These are phyloP conservation scores for Actias luna DNA, from an alignment of 2,888 invertebrate species.

Conservation along the genomic window DNA sequence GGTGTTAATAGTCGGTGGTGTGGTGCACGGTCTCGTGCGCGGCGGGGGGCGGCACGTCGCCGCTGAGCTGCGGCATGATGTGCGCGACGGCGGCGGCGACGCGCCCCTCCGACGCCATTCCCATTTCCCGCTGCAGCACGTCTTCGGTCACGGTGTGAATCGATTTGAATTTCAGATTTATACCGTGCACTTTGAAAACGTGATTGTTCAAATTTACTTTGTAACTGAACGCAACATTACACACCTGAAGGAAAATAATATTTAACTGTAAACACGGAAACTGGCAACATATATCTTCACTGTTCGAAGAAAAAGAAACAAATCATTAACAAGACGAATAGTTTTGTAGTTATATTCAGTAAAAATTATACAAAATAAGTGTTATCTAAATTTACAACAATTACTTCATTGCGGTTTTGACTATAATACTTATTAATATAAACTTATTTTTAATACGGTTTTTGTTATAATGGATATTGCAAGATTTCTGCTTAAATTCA, in stretches of 20 bases:
- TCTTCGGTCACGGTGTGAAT: conserved; percentile 76
- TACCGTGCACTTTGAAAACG: conserved; percentile 72
- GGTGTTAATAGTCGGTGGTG: conserved; percentile 25
- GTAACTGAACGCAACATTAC: conserved; percentile 77
- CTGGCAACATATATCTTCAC: too few species aligned
- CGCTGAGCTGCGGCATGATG: conserved; percentile 58
- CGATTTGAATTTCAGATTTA: conserved; percentile 77
- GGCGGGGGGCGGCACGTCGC: conserved; percentile 57
- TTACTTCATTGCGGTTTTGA: too few species aligned
- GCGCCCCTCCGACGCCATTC: conserved; percentile 56
- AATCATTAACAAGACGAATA: too few species aligned
- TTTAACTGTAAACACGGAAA: neutral
- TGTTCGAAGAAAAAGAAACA: too few species aligned
- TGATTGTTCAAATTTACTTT: conserved; percentile 79
- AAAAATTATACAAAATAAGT: too few species aligned
- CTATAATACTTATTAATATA: too few species aligned
- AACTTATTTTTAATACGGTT: too few species aligned
- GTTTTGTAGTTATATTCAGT: too few species aligned
- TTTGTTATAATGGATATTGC: too few species aligned
- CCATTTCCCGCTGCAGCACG: conserved; percentile 63
- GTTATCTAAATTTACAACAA: too few species aligned
- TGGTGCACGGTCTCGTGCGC: conserved; percentile 62
- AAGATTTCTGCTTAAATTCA: too few species aligned
- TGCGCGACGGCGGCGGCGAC: conserved; percentile 60
- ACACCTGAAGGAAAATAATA: conserved; percentile 57